Base-by-base conservation (phyloP, 1,140 invertebrate genomes). In the Drosophila pseudoananassae region DNA sequence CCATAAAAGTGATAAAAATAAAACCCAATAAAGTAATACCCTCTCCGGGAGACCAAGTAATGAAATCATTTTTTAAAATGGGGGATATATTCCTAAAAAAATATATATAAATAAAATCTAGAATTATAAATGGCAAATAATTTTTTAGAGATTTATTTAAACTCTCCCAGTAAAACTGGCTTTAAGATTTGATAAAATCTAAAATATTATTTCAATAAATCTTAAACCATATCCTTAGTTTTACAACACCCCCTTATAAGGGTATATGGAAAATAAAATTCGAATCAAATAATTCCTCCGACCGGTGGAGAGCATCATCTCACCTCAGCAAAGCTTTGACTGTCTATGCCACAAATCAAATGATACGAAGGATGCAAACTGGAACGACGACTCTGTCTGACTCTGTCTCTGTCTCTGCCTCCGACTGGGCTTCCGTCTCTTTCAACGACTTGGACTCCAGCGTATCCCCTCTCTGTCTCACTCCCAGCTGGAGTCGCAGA, bases 291-390 rank as follows among this genome's bases (percentile, higher is more conserved):
- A 78, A 71, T 75, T 78, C 70, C 65, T 55, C 49, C 33, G 58
- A 59, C 45, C 25, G 54, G 27, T 33, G 64, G 46, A 57, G 53
- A 40, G 54, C 50, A 55, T 46, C 43, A 47, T 40, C 63, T 56
- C 65, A 55, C 65, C 50, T 55, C 43, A 47, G 51, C 31, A 29
- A 40, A 47, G 63, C 66, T 69, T 49, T 55, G 79, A 61, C 76
- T 74, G 82, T 87, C 82, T 85, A 85, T 78, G 75, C 82, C 78
- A 87, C 82, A 87, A 87, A 88, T 87, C 82, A 87, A 87, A 66
- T 52, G 68, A 61, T 53, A 61, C 73, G 68, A 60, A 84, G 74
- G 72, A 80, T 84, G 76, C 55, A 59, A 61, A 72, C 61, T 68
- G 55, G 51, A 73, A 46, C 68, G 74, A 56, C 60, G 75, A 78